Evolutionary conservation across 2,113 vertebrate species (phyloP).

Genomic region (Ahaetulla prasina): DNA sequence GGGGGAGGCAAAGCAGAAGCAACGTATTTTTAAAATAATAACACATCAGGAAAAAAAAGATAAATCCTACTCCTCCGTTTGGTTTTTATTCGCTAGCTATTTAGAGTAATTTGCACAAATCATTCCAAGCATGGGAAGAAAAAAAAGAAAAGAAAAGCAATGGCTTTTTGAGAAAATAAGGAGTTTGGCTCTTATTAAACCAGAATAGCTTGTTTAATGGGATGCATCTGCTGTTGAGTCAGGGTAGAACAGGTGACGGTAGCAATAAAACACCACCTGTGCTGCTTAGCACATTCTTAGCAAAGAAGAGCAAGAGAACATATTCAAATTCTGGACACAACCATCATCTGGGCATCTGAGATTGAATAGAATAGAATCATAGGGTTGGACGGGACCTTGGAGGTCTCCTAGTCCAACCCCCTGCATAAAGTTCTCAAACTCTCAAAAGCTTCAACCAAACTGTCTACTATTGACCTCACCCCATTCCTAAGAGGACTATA

Average conservation of each 20-base stretch:
- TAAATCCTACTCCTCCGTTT: neutral
- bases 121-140: slow-evolving; percentile 53
- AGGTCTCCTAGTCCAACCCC: neutral
- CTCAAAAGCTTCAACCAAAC: too few species aligned
- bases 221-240: neutral
- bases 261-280: neutral
- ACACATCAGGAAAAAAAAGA: slow-evolving; percentile 8
- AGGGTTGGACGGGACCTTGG: neutral
- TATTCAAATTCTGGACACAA: neutral
- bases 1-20: neutral
- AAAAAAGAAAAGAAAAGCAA: slow-evolving; percentile 50
- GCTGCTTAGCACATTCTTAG: neutral
- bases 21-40: slow-evolving; percentile 21
- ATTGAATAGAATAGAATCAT: neutral
- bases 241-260: neutral
- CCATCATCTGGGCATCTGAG: neutral
- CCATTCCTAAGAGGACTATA: too few species aligned
- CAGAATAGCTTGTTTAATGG: neutral
- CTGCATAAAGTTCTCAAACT: too few species aligned
- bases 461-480: too few species aligned
- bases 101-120: slow-evolving; percentile 76
- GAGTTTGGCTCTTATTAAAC: neutral
- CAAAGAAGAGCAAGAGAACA: neutral
- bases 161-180: slow-evolving; percentile 43
- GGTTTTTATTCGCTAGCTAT: slow-evolving; percentile 59